A percentile compares a stretch with the other conserved stretches of the same genome.
These are phyloP conservation scores for Sarcophaga carnaria DNA, from an alignment of 2,888 invertebrate genomes.

Conservation along the genomic window DNA sequence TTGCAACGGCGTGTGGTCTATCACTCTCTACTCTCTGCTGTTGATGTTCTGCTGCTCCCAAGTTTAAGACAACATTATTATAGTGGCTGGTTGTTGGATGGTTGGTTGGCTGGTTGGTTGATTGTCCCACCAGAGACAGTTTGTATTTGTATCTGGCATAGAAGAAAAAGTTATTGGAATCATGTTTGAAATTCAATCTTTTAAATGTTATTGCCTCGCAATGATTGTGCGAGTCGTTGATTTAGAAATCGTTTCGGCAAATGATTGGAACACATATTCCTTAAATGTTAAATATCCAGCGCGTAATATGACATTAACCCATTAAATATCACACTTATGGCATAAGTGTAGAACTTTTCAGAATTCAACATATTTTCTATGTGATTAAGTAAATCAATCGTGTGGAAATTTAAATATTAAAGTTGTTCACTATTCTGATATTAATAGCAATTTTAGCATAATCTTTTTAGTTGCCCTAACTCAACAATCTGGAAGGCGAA, in stretches of 20 bases:
- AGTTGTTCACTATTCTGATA: no score
- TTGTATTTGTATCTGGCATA: neutral
- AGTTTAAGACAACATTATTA: constrained; percentile 22
- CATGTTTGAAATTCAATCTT: constrained; percentile 61
- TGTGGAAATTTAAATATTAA: no score
- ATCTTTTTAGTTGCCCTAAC: no score
- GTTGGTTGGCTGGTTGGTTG: neutral
- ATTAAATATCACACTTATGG: neutral
- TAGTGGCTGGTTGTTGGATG: neutral
- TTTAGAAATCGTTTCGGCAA: constrained; percentile 56
- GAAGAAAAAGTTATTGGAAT: neutral
- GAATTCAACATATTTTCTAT: no score
- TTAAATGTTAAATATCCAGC: neutral
- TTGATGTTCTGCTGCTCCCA: constrained; percentile 4
- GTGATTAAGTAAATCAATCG: no score
- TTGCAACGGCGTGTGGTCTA: constrained; percentile 72
- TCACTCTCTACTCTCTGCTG: constrained; percentile 42
- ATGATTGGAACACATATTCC: constrained; percentile 38
- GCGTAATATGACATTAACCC: neutral
- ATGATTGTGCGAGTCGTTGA: constrained; percentile 60
- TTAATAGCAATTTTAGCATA: no score
- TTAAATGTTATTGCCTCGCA: constrained; percentile 54
- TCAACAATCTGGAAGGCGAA: no score
- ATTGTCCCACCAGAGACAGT: constrained; percentile 41
- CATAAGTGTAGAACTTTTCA: no score